These are phyloP conservation scores for Apocrypta bakeri DNA, from an alignment of 1,140 invertebrate species.

Conservation along the genomic window DNA sequence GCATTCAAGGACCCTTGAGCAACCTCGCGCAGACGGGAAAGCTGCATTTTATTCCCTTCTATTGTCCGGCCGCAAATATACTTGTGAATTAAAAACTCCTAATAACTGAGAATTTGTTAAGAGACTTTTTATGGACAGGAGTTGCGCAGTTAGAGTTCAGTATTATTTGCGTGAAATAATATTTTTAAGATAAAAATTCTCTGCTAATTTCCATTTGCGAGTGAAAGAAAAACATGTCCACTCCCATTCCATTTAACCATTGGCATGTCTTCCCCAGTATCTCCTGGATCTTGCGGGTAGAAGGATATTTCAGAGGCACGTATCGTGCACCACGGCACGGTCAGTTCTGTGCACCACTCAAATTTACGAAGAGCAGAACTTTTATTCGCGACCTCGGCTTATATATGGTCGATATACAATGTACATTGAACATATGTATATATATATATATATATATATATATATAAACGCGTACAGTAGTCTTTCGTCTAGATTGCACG, in stretches of 20 bases:
- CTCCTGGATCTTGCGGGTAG: background rate
- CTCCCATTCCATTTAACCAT: background rate
- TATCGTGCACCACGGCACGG: too few species aligned
- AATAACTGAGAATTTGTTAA: background rate
- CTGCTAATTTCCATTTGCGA: too few species aligned
- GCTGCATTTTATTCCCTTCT: slow-evolving; percentile 43
- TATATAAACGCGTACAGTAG: too few species aligned
- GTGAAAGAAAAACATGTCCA: background rate
- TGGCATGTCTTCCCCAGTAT: background rate
- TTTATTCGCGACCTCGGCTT: slow-evolving; percentile 47
- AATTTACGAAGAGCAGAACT: slow-evolving; percentile 56
- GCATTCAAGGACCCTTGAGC: slow-evolving; percentile 35
- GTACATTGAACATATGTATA: too few species aligned
- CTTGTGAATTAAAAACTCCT: slow-evolving; percentile 39
- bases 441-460: too few species aligned
- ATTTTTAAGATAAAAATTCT: too few species aligned
- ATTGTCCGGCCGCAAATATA: slow-evolving; percentile 28
- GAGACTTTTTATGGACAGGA: background rate
- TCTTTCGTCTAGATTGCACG: too few species aligned
- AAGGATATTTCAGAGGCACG: background rate
- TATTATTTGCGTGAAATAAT: too few species aligned
- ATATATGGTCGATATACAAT: background rate
- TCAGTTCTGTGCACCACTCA: slow-evolving; percentile 53
- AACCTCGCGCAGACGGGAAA: slow-evolving; percentile 32
- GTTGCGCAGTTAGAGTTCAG: too few species aligned